Conservation (phyloP, 2,113 vertebrate species). For the Zosterops lateralis region DNA sequence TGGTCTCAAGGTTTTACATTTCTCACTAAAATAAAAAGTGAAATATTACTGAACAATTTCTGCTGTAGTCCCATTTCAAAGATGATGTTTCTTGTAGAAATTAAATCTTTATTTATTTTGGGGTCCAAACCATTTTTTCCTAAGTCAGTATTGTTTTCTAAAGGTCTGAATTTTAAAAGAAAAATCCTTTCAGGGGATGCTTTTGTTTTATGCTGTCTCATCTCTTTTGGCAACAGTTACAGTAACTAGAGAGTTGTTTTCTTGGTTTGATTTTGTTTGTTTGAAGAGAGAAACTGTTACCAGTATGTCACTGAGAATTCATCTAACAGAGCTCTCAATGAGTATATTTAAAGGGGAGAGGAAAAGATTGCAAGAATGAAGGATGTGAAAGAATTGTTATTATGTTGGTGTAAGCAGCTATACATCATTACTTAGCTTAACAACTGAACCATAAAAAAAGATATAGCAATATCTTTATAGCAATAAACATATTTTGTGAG, state of each 20-base stretch:
- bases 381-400: background rate
- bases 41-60: background rate
- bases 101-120: background rate
- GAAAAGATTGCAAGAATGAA: background rate
- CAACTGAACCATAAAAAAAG: conserved; percentile 3
- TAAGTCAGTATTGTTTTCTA: background rate
- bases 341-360: background rate
- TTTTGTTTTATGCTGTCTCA: background rate
- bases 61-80: background rate
- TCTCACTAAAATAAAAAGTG: background rate
- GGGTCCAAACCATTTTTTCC: background rate
- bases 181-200: background rate
- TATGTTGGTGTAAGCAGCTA: background rate
- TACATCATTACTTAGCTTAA: background rate
- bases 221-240: background rate
- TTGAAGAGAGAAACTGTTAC: background rate
- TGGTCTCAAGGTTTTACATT: background rate
- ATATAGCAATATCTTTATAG: background rate
- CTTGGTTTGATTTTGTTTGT: background rate
- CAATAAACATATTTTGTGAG: conserved; percentile 21
- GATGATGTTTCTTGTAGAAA: background rate
- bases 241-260: background rate
- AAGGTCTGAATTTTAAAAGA: background rate
- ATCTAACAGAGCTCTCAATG: background rate
- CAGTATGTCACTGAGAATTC: background rate